A percentile compares a stretch with the other conserved stretches of the same genome.
Evolutionary conservation across 1,140 invertebrate genomes (phyloP).

Genomic region (Ericerus pela): DNA sequence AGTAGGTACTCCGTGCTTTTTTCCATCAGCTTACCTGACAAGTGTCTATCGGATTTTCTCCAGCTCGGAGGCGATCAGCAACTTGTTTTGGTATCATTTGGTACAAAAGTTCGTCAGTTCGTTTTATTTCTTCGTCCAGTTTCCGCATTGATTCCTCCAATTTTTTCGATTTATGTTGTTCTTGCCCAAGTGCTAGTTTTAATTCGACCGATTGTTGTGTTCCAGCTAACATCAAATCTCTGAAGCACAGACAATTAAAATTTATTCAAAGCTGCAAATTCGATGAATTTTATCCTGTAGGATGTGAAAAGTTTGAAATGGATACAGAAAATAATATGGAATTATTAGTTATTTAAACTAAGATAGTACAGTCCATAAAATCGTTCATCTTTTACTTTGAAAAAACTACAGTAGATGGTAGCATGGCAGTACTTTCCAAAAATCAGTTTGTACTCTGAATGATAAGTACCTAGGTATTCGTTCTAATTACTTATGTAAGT

Average conservation of each 20-base stretch:
- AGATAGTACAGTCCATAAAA: no score
- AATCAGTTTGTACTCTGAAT: no score
- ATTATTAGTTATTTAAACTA: background rate
- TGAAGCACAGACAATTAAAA: slow-evolving; percentile 29
- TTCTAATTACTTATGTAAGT: no score
- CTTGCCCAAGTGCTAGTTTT: slow-evolving; percentile 87
- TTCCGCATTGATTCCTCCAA: slow-evolving; percentile 91
- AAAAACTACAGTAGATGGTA: no score
- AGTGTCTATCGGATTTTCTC: slow-evolving; percentile 85
- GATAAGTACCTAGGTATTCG: no score
- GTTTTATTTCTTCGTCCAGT: slow-evolving; percentile 86
- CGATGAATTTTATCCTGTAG: no score
- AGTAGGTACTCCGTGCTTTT: background rate
- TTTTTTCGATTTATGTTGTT: slow-evolving; percentile 91
- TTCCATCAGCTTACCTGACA: slow-evolving; percentile 57
- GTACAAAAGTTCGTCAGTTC: slow-evolving; percentile 87
- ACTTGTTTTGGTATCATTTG: slow-evolving; percentile 98
- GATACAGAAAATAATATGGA: background rate
- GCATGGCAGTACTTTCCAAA: no score
- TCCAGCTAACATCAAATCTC: slow-evolving; percentile 89
- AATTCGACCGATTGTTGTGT: slow-evolving; percentile 94
- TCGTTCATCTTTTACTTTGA: background rate
- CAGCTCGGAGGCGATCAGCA: slow-evolving; percentile 75
- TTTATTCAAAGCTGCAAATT: no score
- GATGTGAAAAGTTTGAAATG: no score